These are phyloP conservation scores for Prunella fulvescens DNA, from an alignment of 2,113 vertebrate genomes.

Conservation along the genomic window DNA sequence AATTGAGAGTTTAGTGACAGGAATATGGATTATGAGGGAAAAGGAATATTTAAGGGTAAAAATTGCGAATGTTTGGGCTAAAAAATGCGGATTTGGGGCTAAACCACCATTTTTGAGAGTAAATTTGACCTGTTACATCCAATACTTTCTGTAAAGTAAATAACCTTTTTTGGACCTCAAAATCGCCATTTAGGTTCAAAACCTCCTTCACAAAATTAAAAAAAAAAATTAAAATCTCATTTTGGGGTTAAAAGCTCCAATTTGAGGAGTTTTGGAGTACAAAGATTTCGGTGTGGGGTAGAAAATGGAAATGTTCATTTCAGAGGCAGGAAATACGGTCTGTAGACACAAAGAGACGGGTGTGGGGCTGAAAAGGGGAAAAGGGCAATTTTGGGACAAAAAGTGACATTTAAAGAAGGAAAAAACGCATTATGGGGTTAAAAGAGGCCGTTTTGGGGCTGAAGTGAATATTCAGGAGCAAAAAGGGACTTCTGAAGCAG, in stretches of 20 bases:
- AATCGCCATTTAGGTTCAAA: fast-evolving
- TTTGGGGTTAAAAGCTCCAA: fast-evolving
- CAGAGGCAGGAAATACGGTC: fast-evolving
- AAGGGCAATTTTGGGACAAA: fast-evolving
- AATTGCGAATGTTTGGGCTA: fast-evolving
- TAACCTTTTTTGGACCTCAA: fast-evolving
- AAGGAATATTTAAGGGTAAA: fast-evolving
- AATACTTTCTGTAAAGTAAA: fast-evolving
- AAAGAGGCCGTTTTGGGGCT: fast-evolving
- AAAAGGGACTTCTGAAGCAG: fast-evolving
- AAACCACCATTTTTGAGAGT: fast-evolving
- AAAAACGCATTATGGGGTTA: fast-evolving
- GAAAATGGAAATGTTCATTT: neutral
- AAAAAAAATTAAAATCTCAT: neutral
- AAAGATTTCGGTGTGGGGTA: fast-evolving
- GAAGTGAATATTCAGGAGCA: fast-evolving
- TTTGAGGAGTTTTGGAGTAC: fast-evolving
- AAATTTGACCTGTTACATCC: fast-evolving
- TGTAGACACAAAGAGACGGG: neutral
- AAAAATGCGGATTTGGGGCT: fast-evolving
- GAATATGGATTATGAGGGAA: fast-evolving
- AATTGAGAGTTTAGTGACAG: fast-evolving
- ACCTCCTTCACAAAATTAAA: fast-evolving
- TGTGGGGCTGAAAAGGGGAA: fast-evolving
- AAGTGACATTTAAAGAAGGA: fast-evolving